These are phyloP conservation scores for Philotrypesis tridentata DNA, from an alignment of 1,140 invertebrate species.

Conservation along the genomic window DNA sequence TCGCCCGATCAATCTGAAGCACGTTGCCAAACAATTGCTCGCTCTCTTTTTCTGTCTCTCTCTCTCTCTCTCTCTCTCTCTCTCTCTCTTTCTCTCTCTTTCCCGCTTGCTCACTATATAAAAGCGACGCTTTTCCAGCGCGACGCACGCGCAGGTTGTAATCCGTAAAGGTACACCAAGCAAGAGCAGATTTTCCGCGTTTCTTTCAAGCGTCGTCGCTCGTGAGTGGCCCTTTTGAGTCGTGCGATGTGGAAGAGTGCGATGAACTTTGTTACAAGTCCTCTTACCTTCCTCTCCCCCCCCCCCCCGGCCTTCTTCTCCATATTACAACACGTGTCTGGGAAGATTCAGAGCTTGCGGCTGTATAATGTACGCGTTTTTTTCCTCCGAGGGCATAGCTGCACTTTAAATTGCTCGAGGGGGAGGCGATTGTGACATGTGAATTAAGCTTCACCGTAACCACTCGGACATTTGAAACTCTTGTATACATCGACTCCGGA, in stretches of 20 bases:
- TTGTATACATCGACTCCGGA: not conserved
- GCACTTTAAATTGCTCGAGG: not conserved
- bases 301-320: too few relatives aligned
- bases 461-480: too few relatives aligned
- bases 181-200: too few relatives aligned
- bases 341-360: too few relatives aligned
- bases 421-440: not conserved
- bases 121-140: not conserved
- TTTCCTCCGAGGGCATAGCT: too few relatives aligned
- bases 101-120: not conserved
- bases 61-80: too few relatives aligned
- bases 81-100: too few relatives aligned
- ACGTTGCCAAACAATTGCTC: conserved; percentile 48
- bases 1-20: conserved; percentile 47
- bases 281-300: too few relatives aligned
- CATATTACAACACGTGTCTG: too few relatives aligned
- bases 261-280: not conserved
- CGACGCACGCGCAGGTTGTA: not conserved
- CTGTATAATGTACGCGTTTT: too few relatives aligned
- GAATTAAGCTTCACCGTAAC: not conserved
- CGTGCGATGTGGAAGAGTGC: not conserved
- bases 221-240: not conserved
- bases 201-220: not conserved
- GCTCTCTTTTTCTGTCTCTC: too few relatives aligned
- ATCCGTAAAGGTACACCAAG: not conserved